Conservation (phyloP, 2,888 invertebrate species). For the Erannis defoliaria region DNA sequence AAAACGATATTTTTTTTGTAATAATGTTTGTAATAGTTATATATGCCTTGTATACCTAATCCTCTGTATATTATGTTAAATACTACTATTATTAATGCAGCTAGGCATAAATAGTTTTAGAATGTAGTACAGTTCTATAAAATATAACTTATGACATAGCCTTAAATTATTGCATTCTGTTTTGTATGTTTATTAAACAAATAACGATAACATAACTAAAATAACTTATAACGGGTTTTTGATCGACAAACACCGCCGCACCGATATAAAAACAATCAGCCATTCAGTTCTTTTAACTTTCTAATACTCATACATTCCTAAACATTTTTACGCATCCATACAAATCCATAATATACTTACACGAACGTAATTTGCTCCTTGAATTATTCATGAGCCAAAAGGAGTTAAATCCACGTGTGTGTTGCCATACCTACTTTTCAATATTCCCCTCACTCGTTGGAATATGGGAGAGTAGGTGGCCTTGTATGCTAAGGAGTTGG, state of each 20-base stretch:
- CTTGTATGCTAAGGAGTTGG: constrained; percentile 45
- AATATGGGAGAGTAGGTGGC: constrained; percentile 58
- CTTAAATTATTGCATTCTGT: too few relatives aligned
- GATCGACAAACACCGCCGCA: not conserved
- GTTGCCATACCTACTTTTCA: constrained; percentile 44
- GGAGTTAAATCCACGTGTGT: constrained; percentile 57
- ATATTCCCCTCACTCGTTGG: constrained; percentile 53
- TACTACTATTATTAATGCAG: too few relatives aligned
- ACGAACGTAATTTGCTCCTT: constrained; percentile 50
- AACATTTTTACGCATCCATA: constrained; percentile 37
- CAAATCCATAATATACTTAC: constrained; percentile 46
- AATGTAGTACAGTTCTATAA: too few relatives aligned
- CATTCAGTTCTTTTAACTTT: constrained; percentile 14
- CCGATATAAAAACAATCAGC: constrained; percentile 1
- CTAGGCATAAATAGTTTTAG: too few relatives aligned
- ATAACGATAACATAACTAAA: too few relatives aligned
- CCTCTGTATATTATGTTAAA: too few relatives aligned
- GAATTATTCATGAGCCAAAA: constrained; percentile 60
- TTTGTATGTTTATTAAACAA: too few relatives aligned
- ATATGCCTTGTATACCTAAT: too few relatives aligned
- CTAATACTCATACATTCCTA: constrained; percentile 3
- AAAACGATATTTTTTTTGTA: too few relatives aligned
- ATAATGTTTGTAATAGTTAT: too few relatives aligned
- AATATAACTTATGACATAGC: too few relatives aligned
- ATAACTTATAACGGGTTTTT: not conserved